phyloP scores from a whole-genome alignment of 2,797 vertebrate species.

The Apogon talboti region DNA sequence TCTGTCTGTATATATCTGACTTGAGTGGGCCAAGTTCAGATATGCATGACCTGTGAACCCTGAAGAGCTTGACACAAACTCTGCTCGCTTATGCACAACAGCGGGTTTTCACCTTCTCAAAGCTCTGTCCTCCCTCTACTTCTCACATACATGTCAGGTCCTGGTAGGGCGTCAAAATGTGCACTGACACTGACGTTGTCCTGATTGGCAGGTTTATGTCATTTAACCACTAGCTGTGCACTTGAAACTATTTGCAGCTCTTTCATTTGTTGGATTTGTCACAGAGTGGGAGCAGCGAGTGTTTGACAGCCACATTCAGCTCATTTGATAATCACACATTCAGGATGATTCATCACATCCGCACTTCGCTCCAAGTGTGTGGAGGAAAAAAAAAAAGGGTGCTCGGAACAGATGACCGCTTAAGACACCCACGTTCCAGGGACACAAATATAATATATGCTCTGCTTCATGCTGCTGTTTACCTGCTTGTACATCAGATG shows the following conservation, averaged over 20 bases:
- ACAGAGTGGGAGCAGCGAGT: constrained; percentile 51
- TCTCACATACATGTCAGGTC: too few relatives aligned
- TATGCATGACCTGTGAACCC: constrained; percentile 62
- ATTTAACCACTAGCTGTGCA: neutral
- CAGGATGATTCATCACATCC: constrained; percentile 66
- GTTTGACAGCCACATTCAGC: constrained; percentile 53
- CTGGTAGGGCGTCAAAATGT: too few relatives aligned
- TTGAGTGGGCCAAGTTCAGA: constrained; percentile 72
- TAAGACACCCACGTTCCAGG: constrained; percentile 51
- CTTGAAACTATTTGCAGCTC: constrained; percentile 13
- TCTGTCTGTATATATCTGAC: constrained; percentile 47
- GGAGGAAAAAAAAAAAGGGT: constrained; percentile 39
- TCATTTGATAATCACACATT: constrained; percentile 65
- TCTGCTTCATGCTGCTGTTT: neutral
- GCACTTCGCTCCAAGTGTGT: constrained; percentile 58
- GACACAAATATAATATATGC: constrained; percentile 8
- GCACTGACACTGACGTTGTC: too few relatives aligned
- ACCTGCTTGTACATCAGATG: neutral
- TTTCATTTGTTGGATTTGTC: constrained; percentile 16
- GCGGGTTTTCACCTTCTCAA: constrained; percentile 19
- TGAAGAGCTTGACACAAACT: constrained; percentile 52
- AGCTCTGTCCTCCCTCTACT: too few relatives aligned
- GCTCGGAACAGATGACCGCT: constrained; percentile 49
- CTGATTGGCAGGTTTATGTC: neutral
- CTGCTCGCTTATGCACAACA: constrained; percentile 36